Base-by-base conservation (phyloP, 2,888 invertebrate genomes). In the Campopleginae sp. region DNA sequence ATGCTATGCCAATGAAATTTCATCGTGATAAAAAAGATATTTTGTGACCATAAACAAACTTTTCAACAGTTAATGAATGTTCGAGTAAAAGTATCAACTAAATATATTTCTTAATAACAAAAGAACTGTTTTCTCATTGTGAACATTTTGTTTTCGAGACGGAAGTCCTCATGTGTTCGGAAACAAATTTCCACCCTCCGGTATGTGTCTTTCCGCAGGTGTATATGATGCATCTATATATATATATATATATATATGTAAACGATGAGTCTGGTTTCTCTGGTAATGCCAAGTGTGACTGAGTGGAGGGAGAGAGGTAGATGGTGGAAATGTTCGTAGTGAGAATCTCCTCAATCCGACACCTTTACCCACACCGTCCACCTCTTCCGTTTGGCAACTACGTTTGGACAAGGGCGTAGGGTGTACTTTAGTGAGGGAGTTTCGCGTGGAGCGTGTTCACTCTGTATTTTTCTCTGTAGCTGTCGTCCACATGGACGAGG, bases 331-430 rank as follows among this genome's bases (percentile, higher is more conserved):
- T 65, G 54, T 70, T 77, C 71, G 54, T 54, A 63, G 33, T 68
- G 78, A 85, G 81, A 78, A 82, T 58, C 58, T 84, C 51, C 81
- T 81, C 84, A 74, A 70, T 65, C 84, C 78, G 70, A 81, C 84
- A 75, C 81, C 77, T 82, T 65, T 51, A 58, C 42, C 23, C 44
- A 68, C 63, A 78, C 42, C 42, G 38, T 46, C 44, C 42, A 42
- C 33, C 65, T 38, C 70, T 33, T 46, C 23, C 44, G 27, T 46
- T 12, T 23, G 12, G 33, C 23, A 23, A 19, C 76, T 54, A 23
- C 63, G 42, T 19, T 31, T 63, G 61, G 38, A 79, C 71, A 71
- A 79, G 79, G 70, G 79, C 58, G 70, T 33, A 17, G 58, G n/a
- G n/a, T n/a, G 82, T 63, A 72, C 42, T 74, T 75, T 75, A 19